Percentiles rank a stretch among this genome's conserved stretches.
Evolutionary conservation across 2,888 invertebrate genomes (phyloP).

Genomic region (Chouioia cunea): DNA sequence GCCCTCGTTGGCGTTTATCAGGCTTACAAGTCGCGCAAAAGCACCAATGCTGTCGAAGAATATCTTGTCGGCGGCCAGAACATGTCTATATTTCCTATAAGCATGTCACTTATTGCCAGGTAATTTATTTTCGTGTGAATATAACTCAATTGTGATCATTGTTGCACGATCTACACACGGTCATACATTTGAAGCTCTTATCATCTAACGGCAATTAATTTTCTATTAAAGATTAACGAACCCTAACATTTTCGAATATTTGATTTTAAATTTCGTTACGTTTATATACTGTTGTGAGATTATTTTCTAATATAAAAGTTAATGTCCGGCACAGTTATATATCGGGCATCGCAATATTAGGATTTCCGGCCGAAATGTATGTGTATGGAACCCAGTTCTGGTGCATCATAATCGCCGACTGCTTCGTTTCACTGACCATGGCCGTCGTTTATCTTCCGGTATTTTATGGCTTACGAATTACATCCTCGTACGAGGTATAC

Average conservation of each 20-base stretch:
- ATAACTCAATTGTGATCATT: no score
- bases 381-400: slow-evolving; percentile 81
- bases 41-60: slow-evolving; percentile 78
- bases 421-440: slow-evolving; percentile 77
- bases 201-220: no score
- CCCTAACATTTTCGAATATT: no score
- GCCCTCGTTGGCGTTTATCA: slow-evolving; percentile 79
- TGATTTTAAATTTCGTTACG: background rate
- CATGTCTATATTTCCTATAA: slow-evolving; percentile 84
- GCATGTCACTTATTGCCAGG: slow-evolving; percentile 84
- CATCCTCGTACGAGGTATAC: slow-evolving; percentile 80
- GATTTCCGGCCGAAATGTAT: slow-evolving; percentile 83
- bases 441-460: slow-evolving; percentile 78
- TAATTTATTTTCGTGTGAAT: slow-evolving; percentile 59
- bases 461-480: slow-evolving; percentile 80
- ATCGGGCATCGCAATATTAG: slow-evolving; percentile 80
- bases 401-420: slow-evolving; percentile 76
- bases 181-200: no score
- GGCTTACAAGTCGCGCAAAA: slow-evolving; percentile 77
- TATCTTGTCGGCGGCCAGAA: slow-evolving; percentile 82
- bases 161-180: no score
- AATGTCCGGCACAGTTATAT: slow-evolving; percentile 74
- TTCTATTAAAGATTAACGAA: no score
- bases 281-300: background rate
- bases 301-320: background rate